Evolutionary conservation across 1,140 invertebrate species (phyloP).

Genomic region (Solenopsis fugax): DNA sequence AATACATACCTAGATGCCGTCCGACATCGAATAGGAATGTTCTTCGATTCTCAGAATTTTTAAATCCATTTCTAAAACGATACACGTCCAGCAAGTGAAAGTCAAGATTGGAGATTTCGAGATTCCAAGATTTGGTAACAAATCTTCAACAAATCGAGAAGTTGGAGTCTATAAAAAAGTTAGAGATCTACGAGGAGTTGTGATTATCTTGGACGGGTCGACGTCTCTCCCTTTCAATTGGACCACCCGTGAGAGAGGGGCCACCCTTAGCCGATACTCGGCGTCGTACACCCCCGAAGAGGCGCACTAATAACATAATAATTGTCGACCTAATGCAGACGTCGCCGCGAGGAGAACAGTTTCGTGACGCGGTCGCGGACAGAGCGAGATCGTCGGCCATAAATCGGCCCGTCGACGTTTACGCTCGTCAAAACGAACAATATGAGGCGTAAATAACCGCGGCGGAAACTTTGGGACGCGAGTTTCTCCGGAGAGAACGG

Average conservation of each 20-base stretch:
- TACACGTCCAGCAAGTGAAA: background rate
- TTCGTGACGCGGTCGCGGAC: constrained; percentile 65
- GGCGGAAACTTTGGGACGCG: constrained; percentile 71
- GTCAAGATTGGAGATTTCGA: background rate
- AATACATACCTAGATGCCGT: background rate
- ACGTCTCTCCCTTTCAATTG: background rate
- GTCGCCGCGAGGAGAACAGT: constrained; percentile 56
- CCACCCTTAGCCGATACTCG: background rate
- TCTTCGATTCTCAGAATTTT: background rate
- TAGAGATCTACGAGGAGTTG: background rate
- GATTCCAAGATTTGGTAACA: background rate
- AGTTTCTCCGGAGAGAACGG: background rate
- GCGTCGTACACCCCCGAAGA: background rate
- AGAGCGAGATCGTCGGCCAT: constrained; percentile 77
- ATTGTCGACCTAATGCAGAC: constrained; percentile 79
- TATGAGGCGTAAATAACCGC: constrained; percentile 84
- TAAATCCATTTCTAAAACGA: background rate
- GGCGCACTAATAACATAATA: constrained; percentile 28
- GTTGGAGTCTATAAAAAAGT: background rate
- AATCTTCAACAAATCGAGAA: background rate
- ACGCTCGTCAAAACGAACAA: constrained; percentile 85
- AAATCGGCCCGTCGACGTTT: constrained; percentile 83
- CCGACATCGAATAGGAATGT: background rate
- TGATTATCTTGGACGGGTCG: background rate
- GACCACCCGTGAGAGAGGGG: constrained; percentile 23